A percentile compares a stretch with the other conserved stretches of the same genome.
Conservation (phyloP, 1,140 invertebrate genomes). For the Lepidostoma basale region DNA sequence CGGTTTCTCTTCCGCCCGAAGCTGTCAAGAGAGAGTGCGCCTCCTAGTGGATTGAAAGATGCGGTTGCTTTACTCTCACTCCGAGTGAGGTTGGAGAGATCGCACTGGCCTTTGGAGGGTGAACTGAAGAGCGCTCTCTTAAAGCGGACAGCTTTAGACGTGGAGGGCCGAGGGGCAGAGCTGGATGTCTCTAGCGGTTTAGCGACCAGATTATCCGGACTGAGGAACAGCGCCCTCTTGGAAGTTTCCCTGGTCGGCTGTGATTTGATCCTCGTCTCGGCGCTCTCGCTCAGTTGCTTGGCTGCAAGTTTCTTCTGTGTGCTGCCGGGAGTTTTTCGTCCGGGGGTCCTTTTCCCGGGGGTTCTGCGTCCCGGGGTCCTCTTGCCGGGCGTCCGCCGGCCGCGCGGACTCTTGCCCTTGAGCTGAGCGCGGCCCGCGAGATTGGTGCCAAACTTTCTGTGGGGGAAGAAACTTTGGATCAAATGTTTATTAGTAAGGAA, state of each 20-base stretch:
- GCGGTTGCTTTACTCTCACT: conserved; percentile 33
- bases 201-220: conserved; percentile 60
- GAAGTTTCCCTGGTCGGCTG: conserved; percentile 59
- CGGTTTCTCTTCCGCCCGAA: conserved; percentile 34
- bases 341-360: conserved; percentile 53
- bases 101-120: conserved; percentile 45
- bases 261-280: conserved; percentile 50
- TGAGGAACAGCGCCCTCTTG: conserved; percentile 69
- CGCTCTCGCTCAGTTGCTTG: conserved; percentile 51
- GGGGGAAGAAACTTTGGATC: conserved; percentile 55
- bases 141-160: conserved; percentile 57
- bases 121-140: conserved; percentile 67
- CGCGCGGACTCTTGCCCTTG: conserved; percentile 53
- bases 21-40: not conserved
- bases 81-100: conserved; percentile 30
- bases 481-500: conserved; percentile 25
- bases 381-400: conserved; percentile 38
- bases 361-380: conserved; percentile 56
- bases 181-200: conserved; percentile 44
- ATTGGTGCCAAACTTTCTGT: conserved; percentile 51
- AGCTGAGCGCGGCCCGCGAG: conserved; percentile 41
- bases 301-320: conserved; percentile 60
- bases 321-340: conserved; percentile 54
- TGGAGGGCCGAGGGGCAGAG: conserved; percentile 50
- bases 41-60: not conserved